phyloP scores from a whole-genome alignment of 2,797 vertebrate species.

The Cichlasoma orientale region DNA sequence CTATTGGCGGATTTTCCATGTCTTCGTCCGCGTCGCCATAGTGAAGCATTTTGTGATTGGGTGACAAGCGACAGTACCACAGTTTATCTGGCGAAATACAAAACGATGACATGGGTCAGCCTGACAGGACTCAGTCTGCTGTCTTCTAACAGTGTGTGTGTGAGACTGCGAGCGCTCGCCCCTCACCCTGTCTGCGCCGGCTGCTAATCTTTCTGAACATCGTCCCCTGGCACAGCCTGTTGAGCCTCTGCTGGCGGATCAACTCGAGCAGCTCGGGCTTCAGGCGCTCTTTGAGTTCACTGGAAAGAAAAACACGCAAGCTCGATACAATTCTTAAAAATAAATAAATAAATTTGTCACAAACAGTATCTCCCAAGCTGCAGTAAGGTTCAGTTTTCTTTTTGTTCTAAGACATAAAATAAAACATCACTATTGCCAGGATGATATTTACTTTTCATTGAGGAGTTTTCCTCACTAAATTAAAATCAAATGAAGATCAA shows the following conservation, averaged over 20 bases:
- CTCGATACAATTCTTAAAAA: not conserved
- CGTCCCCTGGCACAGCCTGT: conserved; percentile 91
- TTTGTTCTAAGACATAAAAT: not conserved
- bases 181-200: conserved; percentile 90
- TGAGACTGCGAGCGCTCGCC: not conserved
- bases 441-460: not conserved
- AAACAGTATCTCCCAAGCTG: not conserved
- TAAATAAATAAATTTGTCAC: not conserved
- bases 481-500: not conserved
- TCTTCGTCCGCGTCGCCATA: conserved; percentile 93
- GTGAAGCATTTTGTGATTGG: conserved; percentile 97
- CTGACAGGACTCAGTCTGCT: not conserved
- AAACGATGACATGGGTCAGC: not conserved
- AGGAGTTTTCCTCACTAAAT: not conserved
- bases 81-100: conserved; percentile 86
- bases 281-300: conserved; percentile 91
- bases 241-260: conserved; percentile 94
- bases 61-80: conserved; percentile 96
- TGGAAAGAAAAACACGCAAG: conserved; percentile 49
- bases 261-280: conserved; percentile 92
- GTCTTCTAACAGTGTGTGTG: no score
- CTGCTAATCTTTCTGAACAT: conserved; percentile 97
- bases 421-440: not conserved
- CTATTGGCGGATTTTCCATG: conserved; percentile 81
- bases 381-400: not conserved